Conservation (phyloP, 2,113 vertebrate genomes). For the Emydura subglobosa region DNA sequence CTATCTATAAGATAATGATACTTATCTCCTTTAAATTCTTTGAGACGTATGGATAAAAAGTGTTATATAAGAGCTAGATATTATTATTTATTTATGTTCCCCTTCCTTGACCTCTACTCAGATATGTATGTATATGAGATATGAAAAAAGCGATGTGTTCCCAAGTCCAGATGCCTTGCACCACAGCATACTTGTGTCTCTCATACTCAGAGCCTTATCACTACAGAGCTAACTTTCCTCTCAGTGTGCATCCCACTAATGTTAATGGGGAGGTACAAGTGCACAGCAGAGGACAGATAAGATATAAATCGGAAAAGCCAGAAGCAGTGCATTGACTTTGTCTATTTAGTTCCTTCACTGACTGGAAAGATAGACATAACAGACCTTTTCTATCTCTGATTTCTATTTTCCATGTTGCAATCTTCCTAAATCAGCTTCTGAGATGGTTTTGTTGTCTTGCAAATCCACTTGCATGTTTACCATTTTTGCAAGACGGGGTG, state of each 20-base stretch:
- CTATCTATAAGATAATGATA: not conserved
- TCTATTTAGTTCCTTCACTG: not conserved
- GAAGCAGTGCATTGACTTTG: not conserved
- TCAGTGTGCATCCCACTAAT: not conserved
- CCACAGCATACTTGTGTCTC: not conserved
- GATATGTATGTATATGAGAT: not conserved
- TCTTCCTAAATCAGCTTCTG: not conserved
- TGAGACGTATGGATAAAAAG: slow-evolving; percentile 30
- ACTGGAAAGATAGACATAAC: not conserved
- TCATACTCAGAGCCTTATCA: not conserved
- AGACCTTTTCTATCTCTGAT: not conserved
- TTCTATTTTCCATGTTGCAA: not conserved
- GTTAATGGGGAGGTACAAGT: not conserved
- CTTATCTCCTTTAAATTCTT: not conserved
- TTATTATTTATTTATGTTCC: slow-evolving; percentile 15
- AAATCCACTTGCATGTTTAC: not conserved
- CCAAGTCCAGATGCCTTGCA: not conserved
- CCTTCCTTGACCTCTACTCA: not conserved
- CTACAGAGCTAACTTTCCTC: slow-evolving; percentile 4
- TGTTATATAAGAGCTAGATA: not conserved
- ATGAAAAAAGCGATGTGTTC: not conserved
- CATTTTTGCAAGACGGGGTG: not conserved
- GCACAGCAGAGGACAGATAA: not conserved
- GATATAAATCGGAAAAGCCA: not conserved
- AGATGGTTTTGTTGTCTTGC: not conserved